Evolutionary conservation across 1,140 invertebrate genomes (phyloP).

Genomic region (Musca vetustissima): DNA sequence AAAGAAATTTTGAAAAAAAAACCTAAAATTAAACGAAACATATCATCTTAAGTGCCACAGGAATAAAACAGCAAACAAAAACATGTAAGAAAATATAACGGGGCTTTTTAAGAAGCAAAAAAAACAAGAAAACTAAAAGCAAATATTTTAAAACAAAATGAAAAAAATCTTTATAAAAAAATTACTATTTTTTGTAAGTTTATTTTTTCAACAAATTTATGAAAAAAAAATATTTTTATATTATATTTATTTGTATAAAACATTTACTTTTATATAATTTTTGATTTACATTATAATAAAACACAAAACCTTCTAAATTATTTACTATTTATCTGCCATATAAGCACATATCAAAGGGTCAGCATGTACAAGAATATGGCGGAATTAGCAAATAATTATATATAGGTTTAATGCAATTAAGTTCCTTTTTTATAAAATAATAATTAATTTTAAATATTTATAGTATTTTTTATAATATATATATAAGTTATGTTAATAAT

Average conservation of each 20-base stretch:
- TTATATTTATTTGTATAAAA: not conserved
- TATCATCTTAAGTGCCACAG: constrained; percentile 22
- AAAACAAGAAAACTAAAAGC: too few relatives aligned
- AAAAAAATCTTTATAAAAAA: too few relatives aligned
- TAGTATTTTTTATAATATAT: too few relatives aligned
- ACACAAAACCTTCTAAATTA: constrained; percentile 16
- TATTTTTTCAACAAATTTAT: too few relatives aligned
- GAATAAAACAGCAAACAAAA: not conserved
- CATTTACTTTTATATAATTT: constrained; percentile 3
- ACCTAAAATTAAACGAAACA: constrained; percentile 18
- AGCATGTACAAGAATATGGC: not conserved
- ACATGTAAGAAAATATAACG: not conserved
- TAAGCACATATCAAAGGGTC: not conserved
- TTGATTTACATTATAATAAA: not conserved
- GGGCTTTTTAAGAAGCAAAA: constrained; percentile 11
- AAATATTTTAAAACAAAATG: too few relatives aligned
- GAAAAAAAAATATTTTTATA: too few relatives aligned
- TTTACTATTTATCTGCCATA: not conserved
- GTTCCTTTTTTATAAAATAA: not conserved
- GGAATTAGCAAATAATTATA: not conserved
- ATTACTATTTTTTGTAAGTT: too few relatives aligned
- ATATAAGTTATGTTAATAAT: too few relatives aligned
- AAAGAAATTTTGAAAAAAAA: constrained; percentile 9
- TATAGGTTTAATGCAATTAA: not conserved
- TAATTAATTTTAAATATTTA: too few relatives aligned